These are phyloP conservation scores for Agelaius phoeniceus DNA, from an alignment of 2,113 vertebrate genomes.

Conservation along the genomic window DNA sequence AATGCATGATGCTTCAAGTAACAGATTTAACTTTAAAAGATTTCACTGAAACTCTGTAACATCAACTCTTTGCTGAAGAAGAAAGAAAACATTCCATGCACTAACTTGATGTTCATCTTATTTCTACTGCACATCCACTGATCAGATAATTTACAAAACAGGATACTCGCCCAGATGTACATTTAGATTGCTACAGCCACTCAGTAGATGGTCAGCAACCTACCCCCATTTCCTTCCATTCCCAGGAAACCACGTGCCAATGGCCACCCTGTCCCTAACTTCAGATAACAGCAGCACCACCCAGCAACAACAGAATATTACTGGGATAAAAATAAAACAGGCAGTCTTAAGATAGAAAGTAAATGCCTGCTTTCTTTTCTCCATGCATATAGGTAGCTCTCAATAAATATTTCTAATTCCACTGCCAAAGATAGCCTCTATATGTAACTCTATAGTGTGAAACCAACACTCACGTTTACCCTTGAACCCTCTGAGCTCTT, in stretches of 20 bases:
- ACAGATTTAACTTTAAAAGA: background rate
- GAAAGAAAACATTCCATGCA: background rate
- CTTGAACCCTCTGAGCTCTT: background rate
- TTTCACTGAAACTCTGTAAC: background rate
- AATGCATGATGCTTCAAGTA: background rate
- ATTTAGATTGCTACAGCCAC: background rate
- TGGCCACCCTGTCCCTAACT: constrained; percentile 16
- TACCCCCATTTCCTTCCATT: constrained; percentile 47
- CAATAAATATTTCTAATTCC: constrained; percentile 27
- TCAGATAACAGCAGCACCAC: constrained; percentile 27
- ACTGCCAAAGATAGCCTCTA: constrained; percentile 14
- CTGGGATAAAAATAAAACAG: constrained; percentile 55
- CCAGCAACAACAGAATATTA: constrained; percentile 53
- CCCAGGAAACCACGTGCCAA: constrained; percentile 39
- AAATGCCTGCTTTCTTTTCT: constrained; percentile 32
- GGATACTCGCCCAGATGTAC: background rate
- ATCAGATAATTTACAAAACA: background rate
- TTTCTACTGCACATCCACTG: background rate
- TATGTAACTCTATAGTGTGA: constrained; percentile 20
- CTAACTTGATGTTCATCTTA: background rate
- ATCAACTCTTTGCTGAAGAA: background rate
- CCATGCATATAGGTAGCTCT: background rate
- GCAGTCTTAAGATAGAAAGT: constrained; percentile 11
- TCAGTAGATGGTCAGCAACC: background rate
- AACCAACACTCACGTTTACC: background rate